A percentile compares a stretch with the other conserved stretches of the same genome.
phyloP scores from a whole-genome alignment of 1,140 invertebrate genomes.

The Andrena cerasifolii region DNA sequence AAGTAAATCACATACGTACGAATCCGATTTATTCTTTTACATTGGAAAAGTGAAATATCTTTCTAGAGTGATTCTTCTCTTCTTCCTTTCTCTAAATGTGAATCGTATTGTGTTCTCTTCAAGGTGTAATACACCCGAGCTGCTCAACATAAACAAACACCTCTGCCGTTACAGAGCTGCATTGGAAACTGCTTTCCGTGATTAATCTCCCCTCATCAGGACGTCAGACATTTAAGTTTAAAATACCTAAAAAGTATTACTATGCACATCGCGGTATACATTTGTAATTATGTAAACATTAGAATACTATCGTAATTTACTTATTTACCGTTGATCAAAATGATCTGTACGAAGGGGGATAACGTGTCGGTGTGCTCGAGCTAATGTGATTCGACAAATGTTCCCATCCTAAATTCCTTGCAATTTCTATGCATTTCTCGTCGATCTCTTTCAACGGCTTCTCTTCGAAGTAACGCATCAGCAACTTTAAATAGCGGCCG shows the following conservation, averaged over 20 bases:
- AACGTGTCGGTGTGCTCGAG: conserved; percentile 85
- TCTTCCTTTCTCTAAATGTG: conserved; percentile 30
- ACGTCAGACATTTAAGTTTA: conserved; percentile 12
- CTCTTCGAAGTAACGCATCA: conserved; percentile 91
- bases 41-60: conserved; percentile 52
- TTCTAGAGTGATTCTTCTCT: conserved; percentile 43
- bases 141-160: conserved; percentile 38
- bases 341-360: conserved; percentile 85
- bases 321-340: conserved; percentile 82
- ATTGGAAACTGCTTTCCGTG: conserved; percentile 45
- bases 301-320: background rate
- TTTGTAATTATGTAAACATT: background rate
- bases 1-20: conserved; percentile 35
- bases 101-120: conserved; percentile 55
- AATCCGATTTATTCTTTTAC: conserved; percentile 47
- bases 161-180: conserved; percentile 51
- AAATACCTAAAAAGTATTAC: conserved; percentile 37
- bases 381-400: conserved; percentile 85
- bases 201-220: conserved; percentile 52
- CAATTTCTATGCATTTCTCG: conserved; percentile 87
- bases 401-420: conserved; percentile 86
- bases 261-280: background rate
- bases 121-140: conserved; percentile 59
- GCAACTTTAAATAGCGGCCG: conserved; percentile 90
- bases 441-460: conserved; percentile 89